Conservation (phyloP, 2,113 vertebrate species). For the Egretta garzetta region DNA sequence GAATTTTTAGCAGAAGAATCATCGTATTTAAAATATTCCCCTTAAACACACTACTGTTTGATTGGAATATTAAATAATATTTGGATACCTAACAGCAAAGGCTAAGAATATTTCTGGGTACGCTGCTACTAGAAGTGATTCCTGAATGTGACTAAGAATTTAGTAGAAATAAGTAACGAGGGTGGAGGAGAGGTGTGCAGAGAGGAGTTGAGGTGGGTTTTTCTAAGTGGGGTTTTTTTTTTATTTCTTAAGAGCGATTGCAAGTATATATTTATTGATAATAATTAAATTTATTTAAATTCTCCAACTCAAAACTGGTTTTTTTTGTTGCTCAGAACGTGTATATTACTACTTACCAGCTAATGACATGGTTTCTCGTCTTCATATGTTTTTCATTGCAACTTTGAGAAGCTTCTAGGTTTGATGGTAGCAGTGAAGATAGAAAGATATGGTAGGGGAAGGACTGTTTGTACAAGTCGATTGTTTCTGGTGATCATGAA, state of each 20-base stretch:
- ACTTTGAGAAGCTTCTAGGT: not conserved
- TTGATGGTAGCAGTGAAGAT: conserved; percentile 51
- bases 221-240: not conserved
- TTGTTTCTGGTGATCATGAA: not conserved
- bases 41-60: not conserved
- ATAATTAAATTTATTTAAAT: not conserved
- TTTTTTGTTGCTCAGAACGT: not conserved
- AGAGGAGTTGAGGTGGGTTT: not conserved
- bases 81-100: not conserved
- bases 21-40: not conserved
- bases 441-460: conserved; percentile 74
- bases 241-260: not conserved
- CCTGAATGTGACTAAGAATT: not conserved
- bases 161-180: not conserved
- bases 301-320: not conserved
- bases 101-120: not conserved
- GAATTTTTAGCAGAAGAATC: not conserved
- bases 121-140: not conserved
- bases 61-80: not conserved
- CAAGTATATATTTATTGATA: not conserved
- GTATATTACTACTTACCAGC: not conserved
- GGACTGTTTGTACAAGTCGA: not conserved
- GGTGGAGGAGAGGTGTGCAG: not conserved
- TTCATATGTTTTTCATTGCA: not conserved
- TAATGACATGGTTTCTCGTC: not conserved